Percentiles rank a stretch among this genome's conserved stretches.
Conservation (phyloP, 2,888 invertebrate genomes). For the Camptogramma bilineatum region DNA sequence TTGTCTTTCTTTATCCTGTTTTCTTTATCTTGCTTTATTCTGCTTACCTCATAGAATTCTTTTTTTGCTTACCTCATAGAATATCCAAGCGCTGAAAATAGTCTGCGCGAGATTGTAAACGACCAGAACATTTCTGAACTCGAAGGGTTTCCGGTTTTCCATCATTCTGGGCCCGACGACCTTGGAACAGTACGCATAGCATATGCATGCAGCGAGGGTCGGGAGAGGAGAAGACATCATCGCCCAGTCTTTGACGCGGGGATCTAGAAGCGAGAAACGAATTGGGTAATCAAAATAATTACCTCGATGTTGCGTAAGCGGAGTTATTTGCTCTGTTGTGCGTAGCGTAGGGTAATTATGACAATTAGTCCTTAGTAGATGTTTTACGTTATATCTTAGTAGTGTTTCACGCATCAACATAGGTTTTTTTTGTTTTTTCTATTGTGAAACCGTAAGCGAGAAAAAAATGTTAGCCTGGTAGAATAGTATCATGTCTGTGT, state of each 20-base stretch:
- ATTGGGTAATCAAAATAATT: neutral
- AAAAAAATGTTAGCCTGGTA: neutral
- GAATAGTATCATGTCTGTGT: too few relatives aligned
- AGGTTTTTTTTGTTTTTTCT: too few relatives aligned
- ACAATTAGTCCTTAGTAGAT: neutral
- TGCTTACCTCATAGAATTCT: too few relatives aligned
- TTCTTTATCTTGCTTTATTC: too few relatives aligned
- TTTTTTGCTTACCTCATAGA: slow-evolving; percentile 90
- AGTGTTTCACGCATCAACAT: too few relatives aligned
- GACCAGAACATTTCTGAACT: slow-evolving; percentile 91
- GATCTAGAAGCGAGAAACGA: slow-evolving; percentile 87
- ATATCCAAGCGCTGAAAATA: slow-evolving; percentile 95
- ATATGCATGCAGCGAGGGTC: slow-evolving; percentile 92
- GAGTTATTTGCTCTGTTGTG: neutral
- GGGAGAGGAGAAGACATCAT: slow-evolving; percentile 96
- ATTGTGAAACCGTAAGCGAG: too few relatives aligned
- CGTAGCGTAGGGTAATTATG: neutral
- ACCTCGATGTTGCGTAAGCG: neutral
- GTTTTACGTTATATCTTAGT: too few relatives aligned
- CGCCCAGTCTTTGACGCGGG: slow-evolving; percentile 94
- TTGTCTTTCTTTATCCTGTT: too few relatives aligned
- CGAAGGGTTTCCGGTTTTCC: slow-evolving; percentile 95
- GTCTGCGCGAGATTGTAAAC: slow-evolving; percentile 96
- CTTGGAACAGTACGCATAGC: slow-evolving; percentile 93
- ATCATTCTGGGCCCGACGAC: slow-evolving; percentile 93